phyloP scores from a whole-genome alignment of 2,888 invertebrate species.

The Allacma fusca region DNA sequence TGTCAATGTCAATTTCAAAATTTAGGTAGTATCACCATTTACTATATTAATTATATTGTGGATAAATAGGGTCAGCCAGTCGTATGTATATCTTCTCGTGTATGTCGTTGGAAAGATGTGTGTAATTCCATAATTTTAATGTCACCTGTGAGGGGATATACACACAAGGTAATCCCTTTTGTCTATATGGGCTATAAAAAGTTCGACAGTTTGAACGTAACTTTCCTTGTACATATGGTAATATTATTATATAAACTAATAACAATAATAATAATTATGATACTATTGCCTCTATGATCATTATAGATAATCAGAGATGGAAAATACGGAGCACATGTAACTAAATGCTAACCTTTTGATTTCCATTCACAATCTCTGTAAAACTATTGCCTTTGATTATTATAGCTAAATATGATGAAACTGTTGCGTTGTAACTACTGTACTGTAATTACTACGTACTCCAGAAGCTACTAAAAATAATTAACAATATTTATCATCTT shows the following conservation, averaged over 20 bases:
- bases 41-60: neutral
- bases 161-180: neutral
- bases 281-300: constrained; percentile 37
- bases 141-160: neutral
- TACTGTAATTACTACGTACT: neutral
- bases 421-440: constrained; percentile 18
- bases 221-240: constrained; percentile 22
- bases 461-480: constrained; percentile 7
- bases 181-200: neutral
- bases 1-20: neutral
- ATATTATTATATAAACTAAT: neutral
- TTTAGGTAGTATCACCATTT: neutral
- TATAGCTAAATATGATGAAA: neutral
- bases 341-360: constrained; percentile 27
- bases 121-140: neutral
- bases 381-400: constrained; percentile 32
- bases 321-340: constrained; percentile 29
- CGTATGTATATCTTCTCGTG: neutral
- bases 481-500: neutral
- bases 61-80: neutral
- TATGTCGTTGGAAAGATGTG: neutral
- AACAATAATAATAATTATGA: constrained; percentile 19
- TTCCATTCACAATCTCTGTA: constrained; percentile 30
- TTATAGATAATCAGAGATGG: constrained; percentile 37
- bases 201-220: neutral